These are phyloP conservation scores for Caenorhabditis becei DNA, from an alignment of 2,888 invertebrate genomes.

Conservation along the genomic window DNA sequence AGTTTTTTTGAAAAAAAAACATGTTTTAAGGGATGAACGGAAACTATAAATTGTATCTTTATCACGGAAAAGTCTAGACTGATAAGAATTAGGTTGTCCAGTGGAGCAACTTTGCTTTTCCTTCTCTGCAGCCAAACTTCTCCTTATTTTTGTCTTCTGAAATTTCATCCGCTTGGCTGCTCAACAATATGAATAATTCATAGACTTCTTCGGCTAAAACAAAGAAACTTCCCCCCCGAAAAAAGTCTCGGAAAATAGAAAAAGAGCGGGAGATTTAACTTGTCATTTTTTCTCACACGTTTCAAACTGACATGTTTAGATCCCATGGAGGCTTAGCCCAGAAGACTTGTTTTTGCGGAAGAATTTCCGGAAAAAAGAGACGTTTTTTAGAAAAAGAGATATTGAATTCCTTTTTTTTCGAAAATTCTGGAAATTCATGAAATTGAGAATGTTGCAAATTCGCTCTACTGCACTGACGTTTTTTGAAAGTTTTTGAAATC, in stretches of 20 bases:
- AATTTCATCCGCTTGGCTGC: conserved; percentile 27
- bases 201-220: background rate
- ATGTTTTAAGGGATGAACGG: too few relatives aligned
- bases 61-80: too few relatives aligned
- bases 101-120: too few relatives aligned
- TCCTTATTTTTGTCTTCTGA: conserved; percentile 20
- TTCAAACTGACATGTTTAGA: conserved; percentile 13
- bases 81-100: too few relatives aligned
- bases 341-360: too few relatives aligned
- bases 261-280: conserved; percentile 29
- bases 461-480: too few relatives aligned
- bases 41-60: too few relatives aligned
- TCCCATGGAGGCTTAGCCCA: background rate
- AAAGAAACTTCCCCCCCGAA: background rate
- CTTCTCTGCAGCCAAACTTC: too few relatives aligned
- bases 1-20: too few relatives aligned
- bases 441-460: too few relatives aligned
- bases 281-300: conserved; percentile 24
- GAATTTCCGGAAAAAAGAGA: too few relatives aligned
- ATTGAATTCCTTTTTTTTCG: background rate
- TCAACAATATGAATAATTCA: conserved; percentile 48
- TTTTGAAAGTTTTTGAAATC: background rate
- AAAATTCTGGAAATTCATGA: too few relatives aligned
- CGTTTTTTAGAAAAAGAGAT: background rate
- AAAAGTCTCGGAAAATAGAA: conserved; percentile 3